phyloP scores from a whole-genome alignment of 1,140 invertebrate genomes.

The Drosophila ohnishii region DNA sequence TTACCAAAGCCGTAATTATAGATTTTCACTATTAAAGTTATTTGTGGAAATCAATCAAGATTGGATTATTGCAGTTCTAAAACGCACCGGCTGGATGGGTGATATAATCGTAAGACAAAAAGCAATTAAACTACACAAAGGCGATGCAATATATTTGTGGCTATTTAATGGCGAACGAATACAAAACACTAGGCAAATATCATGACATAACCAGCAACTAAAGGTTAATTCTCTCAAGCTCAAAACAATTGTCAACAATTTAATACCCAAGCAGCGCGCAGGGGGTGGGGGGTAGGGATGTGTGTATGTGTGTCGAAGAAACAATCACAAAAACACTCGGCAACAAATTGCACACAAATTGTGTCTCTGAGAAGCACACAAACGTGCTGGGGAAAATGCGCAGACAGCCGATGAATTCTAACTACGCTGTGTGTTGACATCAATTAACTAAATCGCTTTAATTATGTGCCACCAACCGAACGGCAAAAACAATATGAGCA shows the following conservation, averaged over 20 bases:
- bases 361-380: slow-evolving; percentile 30
- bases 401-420: slow-evolving; percentile 62
- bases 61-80: background rate
- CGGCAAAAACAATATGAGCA: slow-evolving; percentile 3
- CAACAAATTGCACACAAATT: slow-evolving; percentile 66
- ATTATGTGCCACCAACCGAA: slow-evolving; percentile 50
- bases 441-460: slow-evolving; percentile 76
- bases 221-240: slow-evolving; percentile 79
- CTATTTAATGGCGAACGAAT: slow-evolving; percentile 25
- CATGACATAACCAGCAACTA: slow-evolving; percentile 72
- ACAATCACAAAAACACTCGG: slow-evolving; percentile 49
- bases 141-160: slow-evolving; percentile 34
- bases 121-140: slow-evolving; percentile 20
- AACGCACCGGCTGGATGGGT: background rate
- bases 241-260: slow-evolving; percentile 81
- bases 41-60: slow-evolving; percentile 7
- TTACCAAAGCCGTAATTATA: slow-evolving; percentile 9
- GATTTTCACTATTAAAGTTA: slow-evolving; percentile 5
- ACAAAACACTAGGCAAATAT: slow-evolving; percentile 38
- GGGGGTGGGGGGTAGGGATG: too few species aligned
- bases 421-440: slow-evolving; percentile 62
- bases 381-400: slow-evolving; percentile 19
- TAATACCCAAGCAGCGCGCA: slow-evolving; percentile 45
- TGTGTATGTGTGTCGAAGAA: slow-evolving; percentile 9
- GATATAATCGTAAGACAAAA: slow-evolving; percentile 6